Base-by-base conservation (phyloP, 2,113 vertebrate species). In the Pelmatolapia mariae region DNA sequence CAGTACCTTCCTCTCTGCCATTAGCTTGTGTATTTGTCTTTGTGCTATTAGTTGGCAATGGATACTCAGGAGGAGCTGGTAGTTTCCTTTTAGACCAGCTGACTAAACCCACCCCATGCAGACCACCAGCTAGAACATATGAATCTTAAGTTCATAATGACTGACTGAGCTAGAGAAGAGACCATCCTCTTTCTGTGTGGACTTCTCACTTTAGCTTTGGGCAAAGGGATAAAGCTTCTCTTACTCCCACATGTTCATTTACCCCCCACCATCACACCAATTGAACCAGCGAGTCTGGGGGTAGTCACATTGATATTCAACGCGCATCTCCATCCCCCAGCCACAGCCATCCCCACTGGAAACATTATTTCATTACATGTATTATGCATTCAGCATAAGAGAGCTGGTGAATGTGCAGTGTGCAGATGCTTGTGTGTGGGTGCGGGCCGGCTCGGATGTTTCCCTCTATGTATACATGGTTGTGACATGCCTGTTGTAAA, bases 351-450 rank as follows among this genome's bases (percentile, higher is more conserved):
- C 95, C 95, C 94, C 93, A 96, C 95, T 95, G 96, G 96, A 96
- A 96, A 96, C 95, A 96, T 96, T 96, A 96, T 96, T 96, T 96
- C 95, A 96, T 96, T 96, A 96, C 95, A 96, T 96, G 95, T 95
- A 96, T 96, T 97, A 96, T 96, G 96, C 96, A 96, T 96, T 96
- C 95, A 92, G 95, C 94, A 94, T 94, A 93, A 94, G 92, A 87
- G 93, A 93, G 91, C 88, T 91, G 86, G 90, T 93, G 93, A 93
- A 89, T 89, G 87, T 87, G 89, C 88, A 82, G 91, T 90, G 91
- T 93, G 93, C 92, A 94, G 82, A 91, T 88, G 86, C 82, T 61
- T 61, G 47, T 79, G 84, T 91, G 94, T 90, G 94, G 80, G 87
- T 92, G 95, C 93, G 89, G 88, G 93, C 87, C 56, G 88, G 86